Evolutionary conservation across 2,888 invertebrate genomes (phyloP).

Genomic region (Graphium colonna): DNA sequence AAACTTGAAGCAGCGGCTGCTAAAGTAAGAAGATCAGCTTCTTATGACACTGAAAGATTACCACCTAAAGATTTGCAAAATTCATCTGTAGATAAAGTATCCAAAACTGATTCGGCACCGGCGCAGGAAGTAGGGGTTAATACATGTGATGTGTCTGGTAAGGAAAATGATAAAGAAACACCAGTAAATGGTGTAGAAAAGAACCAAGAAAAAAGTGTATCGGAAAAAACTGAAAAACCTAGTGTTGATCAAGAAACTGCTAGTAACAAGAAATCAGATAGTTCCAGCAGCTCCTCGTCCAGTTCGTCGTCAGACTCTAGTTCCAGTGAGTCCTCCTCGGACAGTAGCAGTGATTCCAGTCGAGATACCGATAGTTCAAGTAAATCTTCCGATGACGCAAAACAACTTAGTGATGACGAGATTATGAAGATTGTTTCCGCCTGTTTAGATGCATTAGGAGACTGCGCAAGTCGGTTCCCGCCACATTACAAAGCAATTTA

Average conservation of each 20-base stretch:
- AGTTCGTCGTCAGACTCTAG: conserved; percentile 76
- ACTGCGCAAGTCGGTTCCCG: conserved; percentile 91
- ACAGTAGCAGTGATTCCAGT: conserved; percentile 74
- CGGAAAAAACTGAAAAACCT: conserved; percentile 41
- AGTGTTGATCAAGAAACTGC: conserved; percentile 19
- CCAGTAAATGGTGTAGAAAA: conserved; percentile 30
- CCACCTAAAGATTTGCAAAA: conserved; percentile 35
- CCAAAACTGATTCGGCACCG: conserved; percentile 29
- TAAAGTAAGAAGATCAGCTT: conserved; percentile 67
- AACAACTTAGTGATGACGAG: conserved; percentile 71
- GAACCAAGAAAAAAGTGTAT: conserved; percentile 32
- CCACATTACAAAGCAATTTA: conserved; percentile 97
- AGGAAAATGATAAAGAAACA: conserved; percentile 28
- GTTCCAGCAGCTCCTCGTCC: conserved; percentile 61
- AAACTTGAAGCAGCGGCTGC: conserved; percentile 68
- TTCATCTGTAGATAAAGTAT: conserved; percentile 10
- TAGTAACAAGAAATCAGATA: conserved; percentile 45
- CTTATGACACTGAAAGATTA: conserved; percentile 64
- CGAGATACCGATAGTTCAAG: conserved; percentile 75
- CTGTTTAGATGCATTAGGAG: conserved; percentile 89
- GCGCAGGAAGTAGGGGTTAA: conserved; percentile 12
- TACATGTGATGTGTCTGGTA: conserved; percentile 17
- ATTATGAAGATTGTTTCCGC: conserved; percentile 81
- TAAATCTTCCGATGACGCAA: conserved; percentile 57
- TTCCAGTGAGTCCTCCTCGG: conserved; percentile 77